These are phyloP conservation scores for Myanophis thanlyinensis DNA, from an alignment of 2,113 vertebrate genomes.

Conservation along the genomic window DNA sequence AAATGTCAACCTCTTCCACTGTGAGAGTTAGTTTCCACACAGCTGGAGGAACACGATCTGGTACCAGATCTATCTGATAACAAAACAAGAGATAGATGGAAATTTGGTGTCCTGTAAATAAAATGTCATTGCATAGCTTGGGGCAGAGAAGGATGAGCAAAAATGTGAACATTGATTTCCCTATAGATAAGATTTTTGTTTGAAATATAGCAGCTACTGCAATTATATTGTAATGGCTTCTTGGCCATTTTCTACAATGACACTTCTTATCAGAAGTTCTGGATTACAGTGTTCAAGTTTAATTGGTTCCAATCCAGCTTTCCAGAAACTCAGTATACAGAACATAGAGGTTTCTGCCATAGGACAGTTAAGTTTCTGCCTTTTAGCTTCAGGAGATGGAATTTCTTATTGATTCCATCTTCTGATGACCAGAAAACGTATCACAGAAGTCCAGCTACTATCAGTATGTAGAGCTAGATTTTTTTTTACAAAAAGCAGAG, in stretches of 20 bases:
- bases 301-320: not conserved
- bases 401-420: not conserved
- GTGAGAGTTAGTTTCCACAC: not conserved
- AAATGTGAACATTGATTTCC: not conserved
- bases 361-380: not conserved
- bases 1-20: not conserved
- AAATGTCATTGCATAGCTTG: not conserved
- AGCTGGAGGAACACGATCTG: not conserved
- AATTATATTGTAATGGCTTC: not conserved
- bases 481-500: not conserved
- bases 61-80: not conserved
- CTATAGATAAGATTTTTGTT: not conserved
- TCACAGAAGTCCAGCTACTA: not conserved
- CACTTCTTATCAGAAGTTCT: not conserved
- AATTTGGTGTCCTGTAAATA: not conserved
- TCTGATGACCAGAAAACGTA: not conserved
- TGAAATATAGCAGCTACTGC: not conserved
- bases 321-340: not conserved
- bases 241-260: not conserved
- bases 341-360: not conserved
- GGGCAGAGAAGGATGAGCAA: not conserved
- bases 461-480: not conserved
- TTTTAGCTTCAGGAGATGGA: not conserved
- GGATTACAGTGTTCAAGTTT: not conserved
- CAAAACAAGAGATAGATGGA: not conserved